Base-by-base conservation (phyloP, 2,888 invertebrate genomes). In the Acleris emargana region DNA sequence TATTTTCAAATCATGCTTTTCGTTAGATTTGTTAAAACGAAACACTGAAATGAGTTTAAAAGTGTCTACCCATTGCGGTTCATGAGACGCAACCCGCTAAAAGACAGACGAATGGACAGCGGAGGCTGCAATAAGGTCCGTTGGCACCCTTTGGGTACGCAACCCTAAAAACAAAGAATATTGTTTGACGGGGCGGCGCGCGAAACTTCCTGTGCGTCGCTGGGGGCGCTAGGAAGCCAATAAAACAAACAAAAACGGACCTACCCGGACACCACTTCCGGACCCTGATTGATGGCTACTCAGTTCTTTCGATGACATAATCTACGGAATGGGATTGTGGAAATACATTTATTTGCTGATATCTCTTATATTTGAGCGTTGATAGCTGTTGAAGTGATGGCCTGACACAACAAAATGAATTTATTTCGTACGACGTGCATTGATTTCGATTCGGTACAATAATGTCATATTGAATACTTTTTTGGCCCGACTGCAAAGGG, bases 221-320 rank as follows among this genome's bases (percentile, higher is more conserved):
- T 16, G 52, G 45, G 38, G 58, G 62, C 50, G 38, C 43, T 47
- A 13, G 47, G 47, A 45, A 62, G 32, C 47, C 59, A 72, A 70
- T 75, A 73, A 77, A 74, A 74, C 76, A 78, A 79, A 78, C 76
- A 81, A 80, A 79, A 78, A 79, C 78, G 75, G 70, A 73, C 71
- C 58, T 67, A 60, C 47, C 47, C 59, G 68, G 59, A 66, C 70
- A 70, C 71, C 69, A 62, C 70, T 70, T 70, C 71, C 72, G 71
- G 57, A 68, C 68, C 69, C 76, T 82, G 83, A 83, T 83, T 80
- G 82, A 83, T 83, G 81, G 75, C 74, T 72, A 68, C 70, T 72
- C 76, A 69, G 70, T 77, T 78, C 81, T 79, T 81, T 75, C 72
- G 74, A 76, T 78, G 76, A 76, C 77, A 73, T 79, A 82, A 82